These are phyloP conservation scores for Rhodinocichla rosea DNA, from an alignment of 2,113 vertebrate species.

Conservation along the genomic window DNA sequence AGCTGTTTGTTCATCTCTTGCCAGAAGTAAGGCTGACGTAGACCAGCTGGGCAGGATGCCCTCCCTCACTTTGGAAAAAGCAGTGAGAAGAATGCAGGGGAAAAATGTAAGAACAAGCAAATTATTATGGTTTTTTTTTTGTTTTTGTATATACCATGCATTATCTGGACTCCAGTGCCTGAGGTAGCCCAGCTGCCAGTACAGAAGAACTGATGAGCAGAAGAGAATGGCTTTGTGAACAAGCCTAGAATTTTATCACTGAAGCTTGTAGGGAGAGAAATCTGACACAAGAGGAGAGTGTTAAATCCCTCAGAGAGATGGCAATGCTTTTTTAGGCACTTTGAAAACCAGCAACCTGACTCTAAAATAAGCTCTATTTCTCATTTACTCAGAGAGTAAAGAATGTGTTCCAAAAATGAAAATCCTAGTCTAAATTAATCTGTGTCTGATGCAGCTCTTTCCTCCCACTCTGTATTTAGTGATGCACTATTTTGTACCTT, in stretches of 20 bases:
- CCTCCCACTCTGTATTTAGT: neutral
- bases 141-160: neutral
- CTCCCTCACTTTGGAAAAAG: slow-evolving; percentile 40
- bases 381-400: slow-evolving; percentile 21
- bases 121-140: neutral
- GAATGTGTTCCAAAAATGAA: slow-evolving; percentile 20
- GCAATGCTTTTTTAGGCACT: slow-evolving; percentile 16
- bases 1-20: slow-evolving; percentile 63
- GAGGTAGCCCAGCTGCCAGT: slow-evolving; percentile 21
- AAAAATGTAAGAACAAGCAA: slow-evolving; percentile 39
- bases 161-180: slow-evolving; percentile 12
- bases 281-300: neutral
- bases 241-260: neutral
- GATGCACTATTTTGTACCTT: slow-evolving; percentile 8
- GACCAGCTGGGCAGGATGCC: slow-evolving; percentile 60
- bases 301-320: slow-evolving; percentile 8
- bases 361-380: slow-evolving; percentile 21
- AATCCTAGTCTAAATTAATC: slow-evolving; percentile 25
- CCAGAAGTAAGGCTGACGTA: slow-evolving; percentile 65
- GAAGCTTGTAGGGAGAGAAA: neutral
- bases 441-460: neutral
- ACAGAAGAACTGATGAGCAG: slow-evolving; percentile 21
- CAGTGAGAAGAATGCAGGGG: neutral
- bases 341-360: slow-evolving; percentile 34
- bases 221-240: neutral